Evolutionary conservation across 2,888 invertebrate genomes (phyloP).

Genomic region (Trilocha varians): DNA sequence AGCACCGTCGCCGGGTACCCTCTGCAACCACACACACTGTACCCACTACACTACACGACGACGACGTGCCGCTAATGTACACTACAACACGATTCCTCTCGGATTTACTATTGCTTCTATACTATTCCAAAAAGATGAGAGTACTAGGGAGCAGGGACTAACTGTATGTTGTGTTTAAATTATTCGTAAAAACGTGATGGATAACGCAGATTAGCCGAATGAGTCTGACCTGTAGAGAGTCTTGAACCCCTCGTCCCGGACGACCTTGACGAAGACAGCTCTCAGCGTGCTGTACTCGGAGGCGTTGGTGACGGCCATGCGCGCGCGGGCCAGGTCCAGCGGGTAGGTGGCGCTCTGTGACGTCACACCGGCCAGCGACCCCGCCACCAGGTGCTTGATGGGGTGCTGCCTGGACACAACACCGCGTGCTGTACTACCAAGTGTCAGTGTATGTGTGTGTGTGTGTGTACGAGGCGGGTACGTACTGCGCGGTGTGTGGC

Average conservation of each 20-base stretch:
- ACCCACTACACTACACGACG: no score
- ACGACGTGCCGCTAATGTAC: not conserved
- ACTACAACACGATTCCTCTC: no score
- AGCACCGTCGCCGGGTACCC: conserved; percentile 93
- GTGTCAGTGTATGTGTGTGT: not conserved
- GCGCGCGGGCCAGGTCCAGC: conserved; percentile 94
- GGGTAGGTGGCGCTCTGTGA: conserved; percentile 97
- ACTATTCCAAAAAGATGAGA: no score
- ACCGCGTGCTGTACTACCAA: not conserved
- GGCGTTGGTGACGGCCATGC: conserved; percentile 95
- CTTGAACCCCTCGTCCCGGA: conserved; percentile 81
- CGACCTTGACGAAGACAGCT: conserved; percentile 80
- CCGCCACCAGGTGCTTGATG: conserved; percentile 83
- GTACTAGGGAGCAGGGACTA: no score
- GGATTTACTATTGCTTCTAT: no score
- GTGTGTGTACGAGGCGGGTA: conserved; percentile 3
- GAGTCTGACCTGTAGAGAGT: conserved; percentile 77
- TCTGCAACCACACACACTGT: conserved; percentile 31
- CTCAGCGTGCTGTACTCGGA: conserved; percentile 74
- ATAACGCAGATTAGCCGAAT: no score
- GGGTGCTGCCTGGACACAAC: conserved; percentile 32
- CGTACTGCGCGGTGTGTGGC: conserved; percentile 42
- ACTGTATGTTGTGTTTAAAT: no score
- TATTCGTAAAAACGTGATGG: no score
- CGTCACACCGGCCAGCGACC: conserved; percentile 95